Percentiles rank a stretch among this genome's conserved stretches.
Evolutionary conservation across 2,888 invertebrate genomes (phyloP).

Genomic region (Drosophila austrosaltans): DNA sequence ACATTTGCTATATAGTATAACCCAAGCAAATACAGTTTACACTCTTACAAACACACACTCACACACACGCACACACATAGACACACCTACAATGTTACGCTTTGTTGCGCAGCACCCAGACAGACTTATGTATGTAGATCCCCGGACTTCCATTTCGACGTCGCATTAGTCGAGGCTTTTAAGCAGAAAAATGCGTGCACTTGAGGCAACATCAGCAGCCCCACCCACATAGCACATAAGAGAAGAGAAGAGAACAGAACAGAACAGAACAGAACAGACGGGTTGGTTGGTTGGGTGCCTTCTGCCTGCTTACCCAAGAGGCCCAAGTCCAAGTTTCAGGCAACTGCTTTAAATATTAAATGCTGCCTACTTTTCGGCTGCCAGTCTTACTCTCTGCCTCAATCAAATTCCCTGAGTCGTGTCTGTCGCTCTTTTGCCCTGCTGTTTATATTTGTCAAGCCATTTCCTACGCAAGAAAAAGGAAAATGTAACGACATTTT

Average conservation of each 20-base stretch:
- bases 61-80: conserved; percentile 21
- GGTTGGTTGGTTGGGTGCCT: background rate
- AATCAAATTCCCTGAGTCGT: conserved; percentile 46
- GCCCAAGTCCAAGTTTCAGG: conserved; percentile 13
- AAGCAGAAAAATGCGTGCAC: conserved; percentile 80
- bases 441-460: conserved; percentile 63
- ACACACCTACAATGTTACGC: conserved; percentile 54
- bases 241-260: too few species aligned
- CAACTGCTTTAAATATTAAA: conserved; percentile 62
- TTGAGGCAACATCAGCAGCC: conserved; percentile 46
- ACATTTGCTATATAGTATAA: conserved; percentile 53
- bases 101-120: conserved; percentile 72
- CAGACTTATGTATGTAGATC: conserved; percentile 47
- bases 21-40: conserved; percentile 74
- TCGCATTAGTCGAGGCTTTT: conserved; percentile 79
- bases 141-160: conserved; percentile 26
- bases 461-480: conserved; percentile 40
- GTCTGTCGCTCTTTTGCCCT: conserved; percentile 12
- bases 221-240: background rate
- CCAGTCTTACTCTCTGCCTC: conserved; percentile 41
- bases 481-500: conserved; percentile 25
- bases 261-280: conserved; percentile 9
- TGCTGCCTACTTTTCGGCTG: conserved; percentile 63
- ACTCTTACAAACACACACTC: conserved; percentile 35
- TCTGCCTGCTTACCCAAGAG: conserved; percentile 27